Conservation (phyloP, 2,113 vertebrate genomes). For the Notothenia coriiceps region DNA sequence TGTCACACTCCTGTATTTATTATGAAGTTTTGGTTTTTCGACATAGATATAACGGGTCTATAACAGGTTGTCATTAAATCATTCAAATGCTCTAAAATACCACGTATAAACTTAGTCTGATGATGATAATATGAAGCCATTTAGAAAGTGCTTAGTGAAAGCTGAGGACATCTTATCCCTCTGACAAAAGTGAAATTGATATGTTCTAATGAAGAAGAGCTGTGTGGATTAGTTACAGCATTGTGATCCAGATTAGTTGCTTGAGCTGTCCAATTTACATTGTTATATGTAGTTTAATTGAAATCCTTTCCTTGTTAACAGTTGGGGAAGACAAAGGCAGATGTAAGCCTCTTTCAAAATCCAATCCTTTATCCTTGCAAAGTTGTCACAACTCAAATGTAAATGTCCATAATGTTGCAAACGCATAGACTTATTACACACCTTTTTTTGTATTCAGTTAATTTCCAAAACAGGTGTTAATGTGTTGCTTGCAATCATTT, state of each 20-base stretch:
- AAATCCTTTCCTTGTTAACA: constrained; percentile 31
- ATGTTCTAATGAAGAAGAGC: constrained; percentile 43
- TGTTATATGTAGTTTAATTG: constrained; percentile 44
- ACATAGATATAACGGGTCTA: background rate
- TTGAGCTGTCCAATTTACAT: constrained; percentile 51
- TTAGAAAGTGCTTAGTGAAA: constrained; percentile 40
- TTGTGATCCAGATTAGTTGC: constrained; percentile 73
- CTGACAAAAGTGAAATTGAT: constrained; percentile 60
- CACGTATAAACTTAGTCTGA: constrained; percentile 18
- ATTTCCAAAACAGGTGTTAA: constrained; percentile 5
- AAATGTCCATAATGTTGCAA: constrained; percentile 1
- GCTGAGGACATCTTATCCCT: constrained; percentile 47
- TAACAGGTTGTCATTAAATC: background rate
- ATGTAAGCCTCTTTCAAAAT: constrained; percentile 18
- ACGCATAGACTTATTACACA: background rate
- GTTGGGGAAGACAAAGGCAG: constrained; percentile 21
- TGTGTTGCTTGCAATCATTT: constrained; percentile 46
- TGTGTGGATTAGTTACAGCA: constrained; percentile 63
- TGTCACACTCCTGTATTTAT: background rate
- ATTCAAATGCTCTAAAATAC: constrained; percentile 7
- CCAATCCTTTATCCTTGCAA: constrained; percentile 2
- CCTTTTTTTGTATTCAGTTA: background rate
- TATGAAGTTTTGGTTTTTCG: background rate
- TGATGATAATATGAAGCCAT: constrained; percentile 33
- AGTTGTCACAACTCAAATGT: background rate